These are phyloP conservation scores for Thryonomys swinderianus DNA, from an alignment of 2,113 vertebrate genomes.

Conservation along the genomic window DNA sequence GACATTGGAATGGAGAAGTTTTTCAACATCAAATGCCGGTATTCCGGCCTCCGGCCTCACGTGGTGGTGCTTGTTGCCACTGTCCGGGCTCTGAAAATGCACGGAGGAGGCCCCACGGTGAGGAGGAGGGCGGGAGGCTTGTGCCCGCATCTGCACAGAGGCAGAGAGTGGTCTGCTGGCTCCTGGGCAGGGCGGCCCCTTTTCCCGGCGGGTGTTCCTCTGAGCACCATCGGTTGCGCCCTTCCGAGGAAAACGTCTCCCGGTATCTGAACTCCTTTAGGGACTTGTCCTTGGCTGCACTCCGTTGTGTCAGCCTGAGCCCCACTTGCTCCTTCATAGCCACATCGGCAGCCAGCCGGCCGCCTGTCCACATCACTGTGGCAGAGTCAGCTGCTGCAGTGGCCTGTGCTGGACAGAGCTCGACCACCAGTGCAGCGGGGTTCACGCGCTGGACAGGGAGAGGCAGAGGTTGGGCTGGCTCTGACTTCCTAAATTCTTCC, in stretches of 20 bases:
- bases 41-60: slow-evolving; percentile 94
- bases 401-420: not conserved
- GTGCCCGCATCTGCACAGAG: not conserved
- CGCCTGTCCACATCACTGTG: not conserved
- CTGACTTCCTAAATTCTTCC: not conserved
- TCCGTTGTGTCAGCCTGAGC: not conserved
- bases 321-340: not conserved
- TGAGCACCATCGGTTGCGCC: not conserved
- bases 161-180: not conserved
- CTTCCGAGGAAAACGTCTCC: not conserved
- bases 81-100: slow-evolving; percentile 97
- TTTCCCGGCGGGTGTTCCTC: no score
- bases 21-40: slow-evolving; percentile 98
- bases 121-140: slow-evolving; percentile 67
- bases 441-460: not conserved
- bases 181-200: no score
- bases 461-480: not conserved
- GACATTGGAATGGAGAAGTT: slow-evolving; percentile 99
- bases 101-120: slow-evolving; percentile 96
- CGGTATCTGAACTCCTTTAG: not conserved
- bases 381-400: not conserved
- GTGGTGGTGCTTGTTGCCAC: slow-evolving; percentile 98
- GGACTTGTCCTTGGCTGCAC: not conserved
- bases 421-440: not conserved
- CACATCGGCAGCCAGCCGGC: not conserved